Evolutionary conservation across 2,888 invertebrate genomes (phyloP), one percentile per base, ranked within the genome.

Genomic region (Aspidapion aeneum): DNA sequence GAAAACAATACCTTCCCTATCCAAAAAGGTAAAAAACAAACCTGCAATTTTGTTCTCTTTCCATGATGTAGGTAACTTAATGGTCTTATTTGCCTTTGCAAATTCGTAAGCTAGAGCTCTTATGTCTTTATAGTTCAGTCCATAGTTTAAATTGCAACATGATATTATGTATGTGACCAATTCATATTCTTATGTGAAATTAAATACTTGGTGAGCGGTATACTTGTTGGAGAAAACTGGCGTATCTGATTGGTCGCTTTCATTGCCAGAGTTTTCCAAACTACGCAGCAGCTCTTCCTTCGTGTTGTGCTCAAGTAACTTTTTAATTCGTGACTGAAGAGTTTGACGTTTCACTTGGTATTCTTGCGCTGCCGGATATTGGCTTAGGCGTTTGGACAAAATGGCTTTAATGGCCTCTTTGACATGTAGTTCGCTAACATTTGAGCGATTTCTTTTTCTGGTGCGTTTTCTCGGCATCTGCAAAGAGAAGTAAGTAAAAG

Each of bases 71-170:
- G 64, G 48, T 21, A 57, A 52, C 21, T 55, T 18, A 55, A 56
- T 58, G 55, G 49, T 18, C 7, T 58, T 61, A 18, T 58, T 21
- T 50, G 57, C 18, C 20, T 20, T 20, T 9, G 62, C 9, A 61
- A 61, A 50, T 20, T 49, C 51, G 56, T 64, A 62, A 18, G 64
- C 64, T 21, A 64, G 17, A 3, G 49, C 52, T 58, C 61, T 58
- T 17, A 61, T 49, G 12, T 57, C 49, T 9, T 18, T 52, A 58
- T 61, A 64, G 5, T 50, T 55, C 17, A 64, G 52, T 9, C 59
- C 59, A 55, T 62, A 62, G 57, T 62, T 62, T 51, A 63, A 49
- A 35, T 63, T 51, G 1, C 50, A 63, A 21, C 55, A 63, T 35
- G 22, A 48, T 63, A 52, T 56, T 2, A 54, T 59, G 54, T 63